These are phyloP conservation scores for Amblyjoppa proteus DNA, from an alignment of 2,888 invertebrate genomes.

Conservation along the genomic window DNA sequence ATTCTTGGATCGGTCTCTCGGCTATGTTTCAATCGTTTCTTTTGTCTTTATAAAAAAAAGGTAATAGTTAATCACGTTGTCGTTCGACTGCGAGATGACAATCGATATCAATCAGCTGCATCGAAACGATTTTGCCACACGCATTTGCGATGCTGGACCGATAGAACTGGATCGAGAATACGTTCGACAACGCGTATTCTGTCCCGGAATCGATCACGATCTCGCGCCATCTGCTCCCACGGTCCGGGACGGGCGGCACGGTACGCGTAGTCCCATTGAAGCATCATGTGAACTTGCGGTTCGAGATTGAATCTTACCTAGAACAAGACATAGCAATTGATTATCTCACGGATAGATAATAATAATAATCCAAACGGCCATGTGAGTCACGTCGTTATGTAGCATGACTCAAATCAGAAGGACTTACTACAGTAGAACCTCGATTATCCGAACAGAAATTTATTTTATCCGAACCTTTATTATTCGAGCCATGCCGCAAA, in stretches of 20 bases:
- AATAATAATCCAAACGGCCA: not conserved
- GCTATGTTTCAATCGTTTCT: conserved; percentile 30
- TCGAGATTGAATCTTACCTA: conserved; percentile 86
- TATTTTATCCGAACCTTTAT: no score
- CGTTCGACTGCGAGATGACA: not conserved
- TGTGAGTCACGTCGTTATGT: conserved; percentile 19
- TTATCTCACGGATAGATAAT: not conserved
- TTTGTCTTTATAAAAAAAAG: conserved; percentile 42
- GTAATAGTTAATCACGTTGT: not conserved
- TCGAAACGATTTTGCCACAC: conserved; percentile 85
- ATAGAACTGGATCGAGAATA: conserved; percentile 84
- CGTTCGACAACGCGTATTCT: conserved; percentile 83
- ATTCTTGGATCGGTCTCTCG: conserved; percentile 25
- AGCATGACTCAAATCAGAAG: not conserved
- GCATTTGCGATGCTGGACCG: conserved; percentile 83
- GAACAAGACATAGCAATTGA: conserved; percentile 66
- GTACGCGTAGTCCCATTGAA: conserved; percentile 87
- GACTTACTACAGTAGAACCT: no score
- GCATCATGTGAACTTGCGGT: conserved; percentile 85
- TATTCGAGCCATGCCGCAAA: no score
- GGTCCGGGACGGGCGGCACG: conserved; percentile 86
- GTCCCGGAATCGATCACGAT: conserved; percentile 85
- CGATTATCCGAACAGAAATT: no score
- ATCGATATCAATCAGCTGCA: conserved; percentile 51
- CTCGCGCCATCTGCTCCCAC: conserved; percentile 87